Base-by-base conservation (phyloP, 2,888 invertebrate species). In the Cataglyphis livida region DNA sequence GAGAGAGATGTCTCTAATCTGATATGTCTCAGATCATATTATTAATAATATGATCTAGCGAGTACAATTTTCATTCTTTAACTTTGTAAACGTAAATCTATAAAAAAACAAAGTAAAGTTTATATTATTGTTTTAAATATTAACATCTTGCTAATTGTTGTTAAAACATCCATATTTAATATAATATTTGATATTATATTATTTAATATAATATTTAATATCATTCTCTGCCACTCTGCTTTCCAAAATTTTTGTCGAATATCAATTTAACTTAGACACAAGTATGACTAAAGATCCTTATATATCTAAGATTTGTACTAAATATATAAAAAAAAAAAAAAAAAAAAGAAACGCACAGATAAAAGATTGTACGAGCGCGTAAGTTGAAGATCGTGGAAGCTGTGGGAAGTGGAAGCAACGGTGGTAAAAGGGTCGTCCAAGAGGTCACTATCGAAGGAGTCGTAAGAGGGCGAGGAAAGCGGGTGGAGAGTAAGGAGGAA, bases 381-480 rank as follows among this genome's bases (percentile, higher is more conserved):
- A 83, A 89, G 86, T 87, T 89, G 90, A 88, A 83, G 91, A 91
- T 87, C 83, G 87, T 88, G 85, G 87, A 89, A 91, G 90, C 76
- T 68, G 75, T 51, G n/a, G 90, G 89, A 86, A 86, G 88, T 88
- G 85, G 84, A 82, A 85, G 90, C 85, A 84, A 51, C 66, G 89
- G 91, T 92, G 93, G 92, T 92, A 92, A 92, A 92, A 92, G 92
- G 93, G 91, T 94, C 93, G 93, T 83, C 84, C 86, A 87, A 89
- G 92, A 94, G 94, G 94, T 94, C 94, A 93, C 91, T 93, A 90
- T 85, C 91, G 92, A 92, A 92, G 92, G 87, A 92, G 88, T 91
- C 90, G 92, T 91, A 91, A 90, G 92, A 90, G 90, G 85, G 88
- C 82, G 90, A 88, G 91, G 90, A 89, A 90, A 91, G 91, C 89